Percentiles rank a stretch among this genome's conserved stretches.
These are phyloP conservation scores for Sebastes hubbsi DNA, from an alignment of 2,797 vertebrate genomes.

Conservation along the genomic window DNA sequence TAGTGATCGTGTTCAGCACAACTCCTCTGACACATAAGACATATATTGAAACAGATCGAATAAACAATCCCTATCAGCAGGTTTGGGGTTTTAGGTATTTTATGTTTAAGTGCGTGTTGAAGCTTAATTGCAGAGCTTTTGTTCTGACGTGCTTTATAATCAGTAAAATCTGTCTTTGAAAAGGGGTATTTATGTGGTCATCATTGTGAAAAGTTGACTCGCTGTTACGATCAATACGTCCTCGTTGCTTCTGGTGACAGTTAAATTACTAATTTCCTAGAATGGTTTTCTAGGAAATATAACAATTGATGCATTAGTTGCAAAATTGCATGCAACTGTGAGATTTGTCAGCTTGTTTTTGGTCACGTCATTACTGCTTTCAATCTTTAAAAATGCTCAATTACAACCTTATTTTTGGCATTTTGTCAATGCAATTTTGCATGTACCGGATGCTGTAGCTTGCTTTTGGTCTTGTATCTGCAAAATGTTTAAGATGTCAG, in stretches of 20 bases:
- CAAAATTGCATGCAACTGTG: not conserved
- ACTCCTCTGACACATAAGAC: not conserved
- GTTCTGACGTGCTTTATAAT: not conserved
- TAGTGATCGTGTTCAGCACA: constrained; percentile 65
- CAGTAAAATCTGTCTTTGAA: not conserved
- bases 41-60: not conserved
- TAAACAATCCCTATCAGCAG: not conserved
- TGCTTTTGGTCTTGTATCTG: not conserved
- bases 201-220: not conserved
- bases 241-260: not conserved
- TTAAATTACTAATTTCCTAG: constrained; percentile 19
- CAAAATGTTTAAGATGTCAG: not conserved
- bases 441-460: not conserved
- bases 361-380: not conserved
- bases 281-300: not conserved
- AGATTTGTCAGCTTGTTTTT: not conserved
- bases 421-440: not conserved
- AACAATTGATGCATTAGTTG: not conserved
- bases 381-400: not conserved
- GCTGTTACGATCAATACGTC: constrained; percentile 16
- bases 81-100: not conserved
- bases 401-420: too few species aligned
- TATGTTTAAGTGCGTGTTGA: not conserved
- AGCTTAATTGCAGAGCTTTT: not conserved
- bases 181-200: not conserved